Conservation (phyloP, 2,113 vertebrate genomes). For the Carlito syrichta region DNA sequence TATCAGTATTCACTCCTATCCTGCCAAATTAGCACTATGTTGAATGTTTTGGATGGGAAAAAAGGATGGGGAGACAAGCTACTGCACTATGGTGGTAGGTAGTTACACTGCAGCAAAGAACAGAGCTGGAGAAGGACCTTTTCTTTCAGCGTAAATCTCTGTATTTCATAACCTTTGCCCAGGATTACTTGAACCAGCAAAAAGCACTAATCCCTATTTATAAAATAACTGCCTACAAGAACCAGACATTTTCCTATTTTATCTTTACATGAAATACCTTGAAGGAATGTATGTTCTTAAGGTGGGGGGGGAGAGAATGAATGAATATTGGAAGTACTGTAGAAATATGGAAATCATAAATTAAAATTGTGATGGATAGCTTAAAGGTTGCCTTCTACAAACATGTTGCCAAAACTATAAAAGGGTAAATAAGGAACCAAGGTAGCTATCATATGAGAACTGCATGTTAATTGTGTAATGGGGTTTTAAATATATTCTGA, state of each 20-base stretch:
- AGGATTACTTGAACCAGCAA: neutral
- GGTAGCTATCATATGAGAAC: neutral
- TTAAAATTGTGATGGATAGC: neutral
- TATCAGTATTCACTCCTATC: neutral
- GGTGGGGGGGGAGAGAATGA: neutral
- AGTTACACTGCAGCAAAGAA: neutral
- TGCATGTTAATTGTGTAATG: neutral
- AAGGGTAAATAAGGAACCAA: neutral
- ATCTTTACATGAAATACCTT: neutral
- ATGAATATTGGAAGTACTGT: neutral
- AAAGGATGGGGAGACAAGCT: neutral
- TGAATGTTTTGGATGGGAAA: neutral
- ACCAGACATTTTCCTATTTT: neutral
- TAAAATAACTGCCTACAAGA: neutral
- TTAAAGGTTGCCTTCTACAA: neutral
- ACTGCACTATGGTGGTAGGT: neutral
- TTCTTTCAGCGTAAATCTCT: neutral
- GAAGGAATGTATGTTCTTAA: neutral
- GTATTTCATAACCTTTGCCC: neutral
- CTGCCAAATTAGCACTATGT: neutral
- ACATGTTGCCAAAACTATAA: neutral
- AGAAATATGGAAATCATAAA: neutral
- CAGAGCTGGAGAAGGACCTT: neutral
- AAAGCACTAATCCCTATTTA: neutral
- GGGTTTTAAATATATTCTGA: neutral